Percentiles rank a stretch among this genome's conserved stretches.
Conservation (phyloP, 2,888 invertebrate genomes). For the Plebejus melissa region DNA sequence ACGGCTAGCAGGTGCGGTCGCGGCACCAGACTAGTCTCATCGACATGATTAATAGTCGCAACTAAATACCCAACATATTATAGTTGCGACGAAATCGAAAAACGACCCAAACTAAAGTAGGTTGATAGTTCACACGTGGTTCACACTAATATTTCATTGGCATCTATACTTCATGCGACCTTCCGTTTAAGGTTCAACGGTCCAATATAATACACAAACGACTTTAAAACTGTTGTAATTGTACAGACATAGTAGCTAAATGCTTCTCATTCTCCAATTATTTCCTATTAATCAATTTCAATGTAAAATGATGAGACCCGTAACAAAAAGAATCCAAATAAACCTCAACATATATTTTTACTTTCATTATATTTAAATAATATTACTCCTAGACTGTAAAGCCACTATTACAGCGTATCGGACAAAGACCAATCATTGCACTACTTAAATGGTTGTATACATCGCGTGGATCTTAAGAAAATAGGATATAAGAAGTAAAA, state of each 20-base stretch:
- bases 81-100: neutral
- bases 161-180: neutral
- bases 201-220: neutral
- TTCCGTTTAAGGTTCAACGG: neutral
- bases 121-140: neutral
- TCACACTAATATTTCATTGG: neutral
- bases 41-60: slow-evolving; percentile 11
- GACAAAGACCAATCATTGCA: too few relatives aligned
- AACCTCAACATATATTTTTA: too few relatives aligned
- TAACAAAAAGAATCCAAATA: too few relatives aligned
- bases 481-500: neutral
- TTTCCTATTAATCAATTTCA: too few relatives aligned
- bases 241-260: too few relatives aligned
- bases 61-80: neutral
- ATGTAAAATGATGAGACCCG: too few relatives aligned
- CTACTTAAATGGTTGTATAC: too few relatives aligned
- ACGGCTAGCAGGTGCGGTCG: neutral
- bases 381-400: too few relatives aligned
- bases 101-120: neutral
- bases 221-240: neutral
- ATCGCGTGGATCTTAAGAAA: too few relatives aligned
- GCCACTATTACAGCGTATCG: too few relatives aligned
- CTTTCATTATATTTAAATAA: too few relatives aligned
- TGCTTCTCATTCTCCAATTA: too few relatives aligned
- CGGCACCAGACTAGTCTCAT: neutral